Percentiles rank a stretch among this genome's conserved stretches.
Conservation (phyloP, 1,140 invertebrate genomes). For the Trichomalopsis sarcophagae region DNA sequence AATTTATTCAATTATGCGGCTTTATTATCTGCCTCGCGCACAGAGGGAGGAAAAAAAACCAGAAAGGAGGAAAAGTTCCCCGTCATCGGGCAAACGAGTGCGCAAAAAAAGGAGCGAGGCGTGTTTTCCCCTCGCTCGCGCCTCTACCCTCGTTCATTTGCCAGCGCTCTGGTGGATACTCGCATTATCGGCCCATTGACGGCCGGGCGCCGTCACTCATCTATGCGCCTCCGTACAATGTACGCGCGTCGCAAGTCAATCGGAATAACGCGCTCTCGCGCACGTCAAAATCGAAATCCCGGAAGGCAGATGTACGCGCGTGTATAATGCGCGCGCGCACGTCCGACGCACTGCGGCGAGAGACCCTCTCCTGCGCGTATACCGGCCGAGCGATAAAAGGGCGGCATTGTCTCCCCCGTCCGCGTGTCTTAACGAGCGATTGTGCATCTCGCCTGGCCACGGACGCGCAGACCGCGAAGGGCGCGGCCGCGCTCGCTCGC, state of each 20-base stretch:
- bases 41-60: neutral
- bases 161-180: neutral
- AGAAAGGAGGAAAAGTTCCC: conserved; percentile 6
- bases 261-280: conserved; percentile 52
- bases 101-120: neutral
- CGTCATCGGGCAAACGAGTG: neutral
- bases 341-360: neutral
- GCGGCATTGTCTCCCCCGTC: conserved; percentile 5
- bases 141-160: neutral
- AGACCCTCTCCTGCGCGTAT: neutral
- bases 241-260: conserved; percentile 53
- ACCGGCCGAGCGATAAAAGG: conserved; percentile 23
- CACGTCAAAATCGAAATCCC: conserved; percentile 56
- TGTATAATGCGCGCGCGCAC: neutral
- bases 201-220: conserved; percentile 21
- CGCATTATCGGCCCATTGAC: conserved; percentile 48
- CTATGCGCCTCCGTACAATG: neutral
- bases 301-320: conserved; percentile 12
- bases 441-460: conserved; percentile 58
- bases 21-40: conserved; percentile 41
- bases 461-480: neutral
- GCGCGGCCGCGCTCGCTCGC: neutral
- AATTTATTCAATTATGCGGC: conserved; percentile 50
- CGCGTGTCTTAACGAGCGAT: conserved; percentile 63
- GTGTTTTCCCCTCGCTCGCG: conserved; percentile 33